Evolutionary conservation across 2,113 vertebrate genomes (phyloP).

Genomic region (Dasyornis broadbenti): DNA sequence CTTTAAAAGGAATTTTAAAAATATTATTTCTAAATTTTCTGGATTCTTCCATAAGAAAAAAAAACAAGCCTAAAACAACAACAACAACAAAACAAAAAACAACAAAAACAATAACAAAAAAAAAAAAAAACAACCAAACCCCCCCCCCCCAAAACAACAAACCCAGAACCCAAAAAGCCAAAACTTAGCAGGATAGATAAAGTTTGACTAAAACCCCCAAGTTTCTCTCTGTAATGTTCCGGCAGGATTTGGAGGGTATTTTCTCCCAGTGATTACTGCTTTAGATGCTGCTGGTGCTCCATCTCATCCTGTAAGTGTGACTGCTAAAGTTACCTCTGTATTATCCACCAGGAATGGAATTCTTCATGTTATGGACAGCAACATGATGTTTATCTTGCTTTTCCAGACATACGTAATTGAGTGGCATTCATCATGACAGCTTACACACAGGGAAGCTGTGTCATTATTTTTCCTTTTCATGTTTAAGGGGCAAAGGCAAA

Average conservation of each 20-base stretch:
- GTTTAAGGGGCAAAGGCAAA: not conserved
- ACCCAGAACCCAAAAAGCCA: fast-evolving
- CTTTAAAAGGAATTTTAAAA: not conserved
- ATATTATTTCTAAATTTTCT: not conserved
- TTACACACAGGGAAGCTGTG: not conserved
- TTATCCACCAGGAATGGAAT: not conserved
- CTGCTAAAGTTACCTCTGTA: not conserved
- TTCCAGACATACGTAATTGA: not conserved
- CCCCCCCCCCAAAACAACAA: too few species aligned
- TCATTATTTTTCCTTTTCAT: not conserved
- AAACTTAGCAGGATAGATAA: not conserved
- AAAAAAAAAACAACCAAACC: too few species aligned
- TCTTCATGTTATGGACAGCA: not conserved
- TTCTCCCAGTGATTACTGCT: not conserved
- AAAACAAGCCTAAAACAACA: not conserved
- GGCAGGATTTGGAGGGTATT: not conserved
- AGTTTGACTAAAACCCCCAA: not conserved
- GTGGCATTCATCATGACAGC: not conserved
- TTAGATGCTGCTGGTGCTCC: not conserved
- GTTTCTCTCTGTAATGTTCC: not conserved
- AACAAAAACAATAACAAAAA: too few species aligned
- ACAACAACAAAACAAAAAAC: too few species aligned
- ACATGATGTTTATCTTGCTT: not conserved
- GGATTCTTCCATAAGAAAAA: not conserved
- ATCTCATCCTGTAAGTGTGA: not conserved